Evolutionary conservation across 1,140 invertebrate species (phyloP).

Genomic region (Pectinophora gossypiella): DNA sequence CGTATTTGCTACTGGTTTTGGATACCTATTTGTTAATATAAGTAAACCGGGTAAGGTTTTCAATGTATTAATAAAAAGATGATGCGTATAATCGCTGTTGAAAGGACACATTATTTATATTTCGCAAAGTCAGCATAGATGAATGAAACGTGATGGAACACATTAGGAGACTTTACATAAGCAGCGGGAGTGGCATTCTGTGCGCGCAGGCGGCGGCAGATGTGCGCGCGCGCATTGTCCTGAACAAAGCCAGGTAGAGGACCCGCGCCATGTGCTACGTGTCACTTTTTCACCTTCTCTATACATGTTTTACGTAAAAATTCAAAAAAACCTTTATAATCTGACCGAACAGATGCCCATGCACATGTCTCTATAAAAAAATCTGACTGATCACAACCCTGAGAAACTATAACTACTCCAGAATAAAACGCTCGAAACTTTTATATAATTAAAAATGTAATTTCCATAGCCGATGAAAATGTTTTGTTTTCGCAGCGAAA

Average conservation of each 20-base stretch:
- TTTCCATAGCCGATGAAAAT: conserved; percentile 34
- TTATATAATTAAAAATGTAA: conserved; percentile 36
- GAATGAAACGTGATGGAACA: conserved; percentile 35
- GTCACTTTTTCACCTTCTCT: conserved; percentile 64
- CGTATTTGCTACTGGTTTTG: no score
- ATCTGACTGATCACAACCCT: conserved; percentile 5
- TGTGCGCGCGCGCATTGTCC: conserved; percentile 56
- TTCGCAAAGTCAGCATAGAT: conserved; percentile 21
- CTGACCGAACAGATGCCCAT: conserved; percentile 63
- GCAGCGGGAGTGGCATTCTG: conserved; percentile 24
- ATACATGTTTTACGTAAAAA: conserved; percentile 65
- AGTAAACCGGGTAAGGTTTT: no score
- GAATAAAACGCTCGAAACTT: conserved; percentile 25
- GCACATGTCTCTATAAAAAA: conserved; percentile 62
- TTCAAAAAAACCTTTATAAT: conserved; percentile 56
- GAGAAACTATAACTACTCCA: no score
- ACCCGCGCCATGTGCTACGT: conserved; percentile 63
- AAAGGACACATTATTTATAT: conserved; percentile 18
- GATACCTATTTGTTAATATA: no score
- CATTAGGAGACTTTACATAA: conserved; percentile 25
- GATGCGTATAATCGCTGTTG: conserved; percentile 4
- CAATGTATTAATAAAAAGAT: no score
- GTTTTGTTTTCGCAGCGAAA: conserved; percentile 40
- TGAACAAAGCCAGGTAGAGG: conserved; percentile 69
- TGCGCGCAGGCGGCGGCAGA: conserved; percentile 56